Evolutionary conservation across 1,140 invertebrate species (phyloP).

Genomic region (Achroia grisella): DNA sequence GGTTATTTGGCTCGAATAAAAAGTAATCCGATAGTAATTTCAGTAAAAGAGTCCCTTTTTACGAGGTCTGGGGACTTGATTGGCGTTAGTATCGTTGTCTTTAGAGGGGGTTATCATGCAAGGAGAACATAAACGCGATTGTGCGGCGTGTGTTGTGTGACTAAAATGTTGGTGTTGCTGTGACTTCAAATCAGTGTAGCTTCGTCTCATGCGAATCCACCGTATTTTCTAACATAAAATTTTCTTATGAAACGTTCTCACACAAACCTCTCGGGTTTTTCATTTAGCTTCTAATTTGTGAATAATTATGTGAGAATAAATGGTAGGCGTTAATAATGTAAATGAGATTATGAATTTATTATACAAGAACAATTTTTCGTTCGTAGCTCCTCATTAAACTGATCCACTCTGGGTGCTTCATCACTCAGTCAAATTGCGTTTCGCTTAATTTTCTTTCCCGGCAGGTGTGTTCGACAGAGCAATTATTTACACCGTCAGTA

Average conservation of each 20-base stretch:
- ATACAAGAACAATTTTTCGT: slow-evolving; percentile 66
- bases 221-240: background rate
- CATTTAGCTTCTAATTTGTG: slow-evolving; percentile 3
- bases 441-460: slow-evolving; percentile 72
- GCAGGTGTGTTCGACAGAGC: slow-evolving; percentile 73
- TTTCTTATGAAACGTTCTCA: background rate
- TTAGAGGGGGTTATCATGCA: slow-evolving; percentile 49
- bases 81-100: slow-evolving; percentile 33
- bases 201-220: too few species aligned
- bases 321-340: slow-evolving; percentile 51
- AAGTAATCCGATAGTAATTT: slow-evolving; percentile 48
- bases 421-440: slow-evolving; percentile 73
- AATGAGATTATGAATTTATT: slow-evolving; percentile 55
- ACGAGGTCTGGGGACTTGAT: slow-evolving; percentile 36
- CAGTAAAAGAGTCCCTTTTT: slow-evolving; percentile 48
- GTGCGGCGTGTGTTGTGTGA: slow-evolving; percentile 28
- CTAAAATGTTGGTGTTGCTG: slow-evolving; percentile 14
- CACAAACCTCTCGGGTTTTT: background rate
- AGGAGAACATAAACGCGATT: slow-evolving; percentile 46
- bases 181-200: background rate
- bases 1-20: slow-evolving; percentile 37
- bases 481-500: slow-evolving; percentile 70
- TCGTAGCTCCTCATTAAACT: slow-evolving; percentile 66
- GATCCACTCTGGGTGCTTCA: slow-evolving; percentile 67
- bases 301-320: slow-evolving; percentile 49